Base-by-base conservation (phyloP, 2,888 invertebrate genomes). In the Hydrotaea cyrtoneurina region DNA sequence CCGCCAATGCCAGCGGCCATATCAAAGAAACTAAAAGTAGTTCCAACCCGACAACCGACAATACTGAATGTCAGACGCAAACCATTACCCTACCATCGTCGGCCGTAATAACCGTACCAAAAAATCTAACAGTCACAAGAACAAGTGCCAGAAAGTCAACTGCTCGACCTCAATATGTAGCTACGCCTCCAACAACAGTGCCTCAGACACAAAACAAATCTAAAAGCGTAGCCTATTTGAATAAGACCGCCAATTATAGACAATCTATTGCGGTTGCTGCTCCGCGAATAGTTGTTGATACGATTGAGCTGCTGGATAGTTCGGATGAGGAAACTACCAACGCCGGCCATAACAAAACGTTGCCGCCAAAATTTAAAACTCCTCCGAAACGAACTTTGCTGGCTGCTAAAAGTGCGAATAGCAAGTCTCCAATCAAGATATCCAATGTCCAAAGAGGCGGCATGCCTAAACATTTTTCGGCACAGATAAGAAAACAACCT, bases 251-350 rank as follows among this genome's bases (percentile, higher is more conserved):
- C 15, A 78, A 13, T 23, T 23, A 71, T 26, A 76, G 39, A 43
- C 69, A 74, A 19, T 21, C 73, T 13, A 19, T 57, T 3, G 17
- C 31, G 8, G 26, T 43, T 13, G 46, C 46, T 23, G n/a, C 69
- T 23, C 39, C 75, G 11, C 71, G 81, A 55, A 55, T 19, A 1
- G 73, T 84, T 57, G 84, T 86, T 8, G 86, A 87, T 36, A 86
- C 86, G 8, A 87, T 88, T 36, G 86, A 87, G 43, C 78, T 88
- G n/a, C 73, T 88, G n/a, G 88, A 87, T 64, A 87, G 87, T 50
- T 87, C 87, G 1, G 88, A 88, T 79, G 88, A 87, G 13, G 87
- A 88, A 23, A 36, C 26, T 8, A 8, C 23, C 15, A 26, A 8
- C 39, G 46, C 71, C 0, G n/a, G 36, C 1, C 72, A 57, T 5